Conservation (phyloP, 2,797 vertebrate genomes). For the Enteromius mattozi region DNA sequence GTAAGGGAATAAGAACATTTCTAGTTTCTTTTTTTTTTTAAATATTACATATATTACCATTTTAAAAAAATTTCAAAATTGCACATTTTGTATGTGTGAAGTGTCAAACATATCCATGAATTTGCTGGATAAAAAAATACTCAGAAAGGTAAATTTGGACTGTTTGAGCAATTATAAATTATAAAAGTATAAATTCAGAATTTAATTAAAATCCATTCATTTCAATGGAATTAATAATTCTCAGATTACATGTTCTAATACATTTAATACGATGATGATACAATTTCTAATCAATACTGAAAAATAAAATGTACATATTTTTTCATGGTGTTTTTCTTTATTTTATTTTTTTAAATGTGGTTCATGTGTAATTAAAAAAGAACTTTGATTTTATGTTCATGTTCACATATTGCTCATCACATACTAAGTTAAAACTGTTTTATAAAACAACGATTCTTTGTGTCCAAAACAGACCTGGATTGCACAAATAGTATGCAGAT, state of each 20-base stretch:
- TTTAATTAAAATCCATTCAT: background rate
- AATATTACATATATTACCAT: background rate
- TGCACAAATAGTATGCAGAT: background rate
- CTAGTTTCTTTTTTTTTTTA: background rate
- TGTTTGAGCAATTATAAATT: background rate
- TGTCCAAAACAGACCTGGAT: background rate
- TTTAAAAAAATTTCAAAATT: background rate
- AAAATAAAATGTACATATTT: background rate
- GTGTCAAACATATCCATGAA: background rate
- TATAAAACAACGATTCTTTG: background rate
- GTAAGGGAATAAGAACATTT: background rate
- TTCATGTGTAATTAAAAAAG: background rate
- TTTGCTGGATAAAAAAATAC: background rate
- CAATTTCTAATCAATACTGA: background rate
- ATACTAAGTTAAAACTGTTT: background rate
- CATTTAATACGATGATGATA: background rate
- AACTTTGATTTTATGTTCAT: background rate
- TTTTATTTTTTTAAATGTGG: background rate
- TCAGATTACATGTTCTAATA: background rate
- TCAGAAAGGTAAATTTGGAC: background rate
- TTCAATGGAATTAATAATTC: background rate
- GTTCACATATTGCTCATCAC: background rate
- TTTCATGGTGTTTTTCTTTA: background rate
- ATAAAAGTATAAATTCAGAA: background rate
- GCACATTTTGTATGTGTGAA: background rate